Percentiles rank a stretch among this genome's conserved stretches.
Evolutionary conservation across 2,113 vertebrate species (phyloP).

Genomic region (Glareola pratincola): DNA sequence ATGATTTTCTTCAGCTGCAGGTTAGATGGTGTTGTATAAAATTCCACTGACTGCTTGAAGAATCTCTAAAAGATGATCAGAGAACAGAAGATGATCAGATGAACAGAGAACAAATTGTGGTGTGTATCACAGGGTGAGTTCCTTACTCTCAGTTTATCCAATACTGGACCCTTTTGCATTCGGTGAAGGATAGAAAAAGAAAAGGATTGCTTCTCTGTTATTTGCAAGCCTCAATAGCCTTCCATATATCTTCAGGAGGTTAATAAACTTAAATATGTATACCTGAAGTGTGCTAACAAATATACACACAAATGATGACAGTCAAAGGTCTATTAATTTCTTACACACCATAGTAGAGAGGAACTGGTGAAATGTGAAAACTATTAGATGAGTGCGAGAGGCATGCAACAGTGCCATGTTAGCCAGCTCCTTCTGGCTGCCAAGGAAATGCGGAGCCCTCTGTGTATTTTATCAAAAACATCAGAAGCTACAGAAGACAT

Average conservation of each 20-base stretch:
- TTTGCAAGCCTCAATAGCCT: neutral
- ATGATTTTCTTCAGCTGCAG: neutral
- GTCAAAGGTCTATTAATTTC: neutral
- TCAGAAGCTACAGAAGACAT: fast-evolving
- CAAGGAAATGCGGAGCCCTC: neutral
- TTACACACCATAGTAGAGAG: neutral
- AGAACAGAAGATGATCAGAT: too few species aligned
- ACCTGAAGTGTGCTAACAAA: neutral
- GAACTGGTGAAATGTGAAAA: neutral
- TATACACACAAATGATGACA: neutral
- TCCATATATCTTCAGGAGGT: neutral
- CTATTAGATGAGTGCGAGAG: neutral
- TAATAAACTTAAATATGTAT: neutral
- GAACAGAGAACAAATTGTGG: fast-evolving
- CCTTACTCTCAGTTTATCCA: neutral
- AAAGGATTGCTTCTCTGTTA: neutral
- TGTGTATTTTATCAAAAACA: neutral
- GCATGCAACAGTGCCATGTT: neutral
- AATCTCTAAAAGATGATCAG: neutral
- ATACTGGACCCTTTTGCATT: neutral
- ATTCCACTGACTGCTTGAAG: neutral
- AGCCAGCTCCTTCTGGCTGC: neutral
- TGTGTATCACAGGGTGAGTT: neutral
- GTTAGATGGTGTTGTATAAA: neutral
- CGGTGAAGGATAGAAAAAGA: neutral